Evolutionary conservation across 2,797 vertebrate species (phyloP).

Genomic region (Melopsittacus undulatus): DNA sequence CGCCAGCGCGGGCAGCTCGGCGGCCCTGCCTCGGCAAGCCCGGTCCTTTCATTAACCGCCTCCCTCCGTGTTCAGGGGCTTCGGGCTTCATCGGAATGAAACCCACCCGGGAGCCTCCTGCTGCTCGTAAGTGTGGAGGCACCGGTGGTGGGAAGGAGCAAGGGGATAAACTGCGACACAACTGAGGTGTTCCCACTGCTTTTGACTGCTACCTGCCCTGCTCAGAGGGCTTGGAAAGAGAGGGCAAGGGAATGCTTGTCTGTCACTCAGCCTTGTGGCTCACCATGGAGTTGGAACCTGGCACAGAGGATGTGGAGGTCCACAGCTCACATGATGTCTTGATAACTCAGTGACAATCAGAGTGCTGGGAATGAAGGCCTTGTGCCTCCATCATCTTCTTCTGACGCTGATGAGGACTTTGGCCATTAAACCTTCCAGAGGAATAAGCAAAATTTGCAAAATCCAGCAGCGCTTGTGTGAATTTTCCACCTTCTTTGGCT

Average conservation of each 20-base stretch:
- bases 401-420: background rate
- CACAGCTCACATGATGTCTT: background rate
- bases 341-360: background rate
- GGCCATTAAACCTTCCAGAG: background rate
- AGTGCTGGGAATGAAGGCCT: background rate
- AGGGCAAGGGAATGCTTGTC: background rate
- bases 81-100: background rate
- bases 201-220: background rate
- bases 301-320: accelerated
- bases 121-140: accelerated
- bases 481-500: background rate
- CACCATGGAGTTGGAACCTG: background rate
- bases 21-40: background rate
- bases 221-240: background rate
- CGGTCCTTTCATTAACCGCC: background rate
- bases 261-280: background rate
- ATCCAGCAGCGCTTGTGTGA: background rate
- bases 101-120: background rate
- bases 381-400: background rate
- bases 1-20: accelerated
- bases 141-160: background rate
- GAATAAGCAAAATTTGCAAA: background rate
- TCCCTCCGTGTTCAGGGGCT: background rate
- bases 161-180: background rate
- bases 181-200: background rate